phyloP scores from a whole-genome alignment of 2,888 invertebrate species.

The Hipparchia sbordonii region DNA sequence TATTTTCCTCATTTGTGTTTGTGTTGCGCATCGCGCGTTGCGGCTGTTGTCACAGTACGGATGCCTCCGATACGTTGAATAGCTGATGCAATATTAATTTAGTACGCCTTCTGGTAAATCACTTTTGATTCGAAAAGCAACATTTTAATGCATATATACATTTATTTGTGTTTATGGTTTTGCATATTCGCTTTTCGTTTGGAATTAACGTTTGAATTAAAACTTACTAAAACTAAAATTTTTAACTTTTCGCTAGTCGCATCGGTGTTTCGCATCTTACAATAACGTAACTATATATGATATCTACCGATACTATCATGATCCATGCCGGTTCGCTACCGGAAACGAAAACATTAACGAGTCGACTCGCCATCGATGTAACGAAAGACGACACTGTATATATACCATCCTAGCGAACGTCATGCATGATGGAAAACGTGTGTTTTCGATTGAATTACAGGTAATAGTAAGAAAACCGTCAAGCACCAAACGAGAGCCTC shows the following conservation, averaged over 20 bases:
- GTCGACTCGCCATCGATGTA: slow-evolving; percentile 27
- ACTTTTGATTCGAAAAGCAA: slow-evolving; percentile 66
- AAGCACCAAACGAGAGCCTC: slow-evolving; percentile 59
- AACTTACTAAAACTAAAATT: slow-evolving; percentile 56
- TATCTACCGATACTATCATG: slow-evolving; percentile 23
- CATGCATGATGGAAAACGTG: slow-evolving; percentile 82
- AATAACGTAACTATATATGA: slow-evolving; percentile 33
- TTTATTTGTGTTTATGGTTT: slow-evolving; percentile 63
- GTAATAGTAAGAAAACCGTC: slow-evolving; percentile 73
- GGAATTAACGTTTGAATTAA: slow-evolving; percentile 60
- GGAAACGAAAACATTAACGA: slow-evolving; percentile 25
- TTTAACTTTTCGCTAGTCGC: slow-evolving; percentile 74
- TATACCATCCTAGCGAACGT: slow-evolving; percentile 76
- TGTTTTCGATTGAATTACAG: slow-evolving; percentile 80
- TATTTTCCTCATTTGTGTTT: slow-evolving; percentile 75
- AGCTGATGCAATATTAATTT: slow-evolving; percentile 66
- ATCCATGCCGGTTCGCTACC: slow-evolving; percentile 35
- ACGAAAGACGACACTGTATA: slow-evolving; percentile 64
- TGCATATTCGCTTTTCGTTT: slow-evolving; percentile 72
- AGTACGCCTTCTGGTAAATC: slow-evolving; percentile 69
- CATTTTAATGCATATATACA: slow-evolving; percentile 75
- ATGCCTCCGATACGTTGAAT: slow-evolving; percentile 69
- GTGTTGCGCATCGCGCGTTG: slow-evolving; percentile 80
- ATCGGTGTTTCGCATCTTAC: slow-evolving; percentile 52
- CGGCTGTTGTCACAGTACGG: slow-evolving; percentile 66